These are phyloP conservation scores for Orthosia incerta DNA, from an alignment of 2,888 invertebrate genomes.

Conservation along the genomic window DNA sequence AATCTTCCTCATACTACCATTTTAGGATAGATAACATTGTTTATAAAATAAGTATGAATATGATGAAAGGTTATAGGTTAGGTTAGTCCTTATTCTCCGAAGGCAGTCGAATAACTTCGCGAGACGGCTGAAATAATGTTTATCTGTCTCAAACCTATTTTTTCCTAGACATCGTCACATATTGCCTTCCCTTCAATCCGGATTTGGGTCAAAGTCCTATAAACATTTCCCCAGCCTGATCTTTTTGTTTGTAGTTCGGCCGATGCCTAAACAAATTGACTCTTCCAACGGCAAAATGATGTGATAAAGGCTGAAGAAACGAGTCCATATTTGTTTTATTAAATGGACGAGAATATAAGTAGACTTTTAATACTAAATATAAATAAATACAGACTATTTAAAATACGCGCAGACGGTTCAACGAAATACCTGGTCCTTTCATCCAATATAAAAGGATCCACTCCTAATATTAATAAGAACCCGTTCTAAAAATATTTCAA, in stretches of 20 bases:
- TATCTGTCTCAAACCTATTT: slow-evolving; percentile 13
- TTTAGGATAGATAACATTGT: not conserved
- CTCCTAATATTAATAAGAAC: not conserved
- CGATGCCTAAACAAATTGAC: slow-evolving; percentile 44
- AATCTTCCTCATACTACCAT: slow-evolving; percentile 21
- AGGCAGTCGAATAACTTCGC: not conserved
- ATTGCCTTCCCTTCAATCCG: slow-evolving; percentile 19
- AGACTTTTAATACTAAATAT: not conserved
- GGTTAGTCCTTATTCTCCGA: not conserved
- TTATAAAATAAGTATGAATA: not conserved
- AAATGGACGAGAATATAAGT: not conserved
- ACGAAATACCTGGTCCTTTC: not conserved
- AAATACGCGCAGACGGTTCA: not conserved
- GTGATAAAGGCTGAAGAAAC: slow-evolving; percentile 8
- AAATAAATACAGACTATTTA: not conserved
- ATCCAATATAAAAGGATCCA: not conserved
- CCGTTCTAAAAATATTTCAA: not conserved
- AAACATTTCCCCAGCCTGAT: slow-evolving; percentile 33
- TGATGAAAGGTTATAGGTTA: not conserved
- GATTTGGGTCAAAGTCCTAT: slow-evolving; percentile 28
- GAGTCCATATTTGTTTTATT: slow-evolving; percentile 9
- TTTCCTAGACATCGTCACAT: slow-evolving; percentile 9
- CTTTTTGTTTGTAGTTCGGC: slow-evolving; percentile 38
- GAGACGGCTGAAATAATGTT: not conserved
- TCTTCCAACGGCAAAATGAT: slow-evolving; percentile 23